Conservation (phyloP, 2,797 vertebrate species). For the Mormyrus proboscirostris region DNA sequence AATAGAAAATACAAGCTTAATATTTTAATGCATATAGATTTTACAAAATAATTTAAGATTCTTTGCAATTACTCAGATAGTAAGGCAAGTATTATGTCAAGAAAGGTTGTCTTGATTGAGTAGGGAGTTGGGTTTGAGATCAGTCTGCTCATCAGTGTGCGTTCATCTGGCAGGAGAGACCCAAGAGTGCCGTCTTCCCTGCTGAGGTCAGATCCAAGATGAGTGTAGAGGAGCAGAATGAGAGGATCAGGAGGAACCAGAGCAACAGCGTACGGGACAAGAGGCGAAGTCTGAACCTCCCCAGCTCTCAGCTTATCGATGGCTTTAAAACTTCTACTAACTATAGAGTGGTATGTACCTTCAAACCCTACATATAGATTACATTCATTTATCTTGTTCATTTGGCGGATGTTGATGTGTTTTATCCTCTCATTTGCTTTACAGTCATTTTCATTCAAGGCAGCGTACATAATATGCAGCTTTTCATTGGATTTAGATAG, state of each 20-base stretch:
- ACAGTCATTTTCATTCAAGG: background rate
- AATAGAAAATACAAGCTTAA: background rate
- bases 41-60: background rate
- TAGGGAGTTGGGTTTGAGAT: background rate
- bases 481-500: background rate
- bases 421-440: background rate
- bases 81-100: background rate
- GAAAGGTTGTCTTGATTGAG: background rate
- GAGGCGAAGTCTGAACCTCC: slow-evolving; percentile 81
- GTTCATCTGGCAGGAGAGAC: slow-evolving; percentile 67
- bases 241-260: slow-evolving; percentile 84
- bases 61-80: background rate
- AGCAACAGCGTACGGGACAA: slow-evolving; percentile 84
- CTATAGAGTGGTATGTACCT: slow-evolving; percentile 76
- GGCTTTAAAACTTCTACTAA: slow-evolving; percentile 53
- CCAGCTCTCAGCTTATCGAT: slow-evolving; percentile 60
- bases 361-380: background rate
- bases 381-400: background rate
- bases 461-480: background rate
- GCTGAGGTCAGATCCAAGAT: slow-evolving; percentile 83
- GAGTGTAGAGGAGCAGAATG: slow-evolving; percentile 88
- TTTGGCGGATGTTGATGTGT: background rate
- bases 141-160: background rate
- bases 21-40: background rate
- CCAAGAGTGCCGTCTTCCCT: slow-evolving; percentile 80